These are phyloP conservation scores for Clanis bilineata DNA, from an alignment of 2,888 invertebrate species.

Conservation along the genomic window DNA sequence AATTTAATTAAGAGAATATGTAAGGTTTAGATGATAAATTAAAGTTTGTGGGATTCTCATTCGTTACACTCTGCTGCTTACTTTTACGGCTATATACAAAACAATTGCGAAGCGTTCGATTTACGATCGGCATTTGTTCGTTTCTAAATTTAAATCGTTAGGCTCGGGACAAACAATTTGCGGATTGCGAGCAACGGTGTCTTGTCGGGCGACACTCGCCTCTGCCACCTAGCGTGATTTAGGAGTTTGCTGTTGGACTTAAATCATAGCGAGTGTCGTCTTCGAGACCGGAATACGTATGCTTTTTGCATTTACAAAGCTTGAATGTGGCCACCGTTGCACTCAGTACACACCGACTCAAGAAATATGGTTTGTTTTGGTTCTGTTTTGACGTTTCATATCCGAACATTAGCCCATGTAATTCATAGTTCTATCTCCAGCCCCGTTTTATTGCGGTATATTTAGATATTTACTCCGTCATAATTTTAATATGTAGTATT, in stretches of 20 bases:
- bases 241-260: conserved; percentile 63
- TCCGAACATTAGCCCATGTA: conserved; percentile 34
- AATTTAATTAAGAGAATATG: not conserved
- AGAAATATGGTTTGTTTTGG: conserved; percentile 62
- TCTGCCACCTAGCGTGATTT: conserved; percentile 74
- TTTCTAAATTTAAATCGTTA: conserved; percentile 79
- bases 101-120: conserved; percentile 74
- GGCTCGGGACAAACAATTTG: conserved; percentile 78
- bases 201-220: conserved; percentile 63
- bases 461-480: conserved; percentile 24
- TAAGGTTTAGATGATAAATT: not conserved
- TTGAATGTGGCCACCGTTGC: conserved; percentile 50
- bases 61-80: conserved; percentile 42
- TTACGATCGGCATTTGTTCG: conserved; percentile 75
- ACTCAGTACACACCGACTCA: conserved; percentile 45
- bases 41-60: not conserved
- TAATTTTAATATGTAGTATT: conserved; percentile 14
- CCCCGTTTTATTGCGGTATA: conserved; percentile 21
- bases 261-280: conserved; percentile 71
- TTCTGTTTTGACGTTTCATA: conserved; percentile 46
- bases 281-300: conserved; percentile 59
- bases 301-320: conserved; percentile 60
- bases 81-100: conserved; percentile 70
- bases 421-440: conserved; percentile 34
- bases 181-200: conserved; percentile 71